These are phyloP conservation scores for Heterocephalus glaber DNA, from an alignment of 2,113 vertebrate genomes.

Conservation along the genomic window DNA sequence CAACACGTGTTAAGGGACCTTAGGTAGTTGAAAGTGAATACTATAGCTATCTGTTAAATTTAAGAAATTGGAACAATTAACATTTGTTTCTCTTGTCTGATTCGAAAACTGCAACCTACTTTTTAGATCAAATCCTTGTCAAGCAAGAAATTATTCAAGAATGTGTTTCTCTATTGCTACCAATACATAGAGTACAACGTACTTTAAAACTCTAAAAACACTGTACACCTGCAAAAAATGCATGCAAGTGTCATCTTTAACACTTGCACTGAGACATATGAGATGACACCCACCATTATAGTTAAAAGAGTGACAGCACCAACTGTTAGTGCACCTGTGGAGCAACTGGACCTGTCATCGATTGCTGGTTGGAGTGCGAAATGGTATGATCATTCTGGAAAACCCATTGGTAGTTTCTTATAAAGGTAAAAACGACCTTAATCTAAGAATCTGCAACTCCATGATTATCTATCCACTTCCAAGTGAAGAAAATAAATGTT, in stretches of 20 bases:
- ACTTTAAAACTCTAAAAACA: constrained; percentile 43
- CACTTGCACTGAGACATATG: not conserved
- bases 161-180: constrained; percentile 34
- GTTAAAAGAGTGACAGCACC: not conserved
- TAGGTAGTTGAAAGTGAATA: not conserved
- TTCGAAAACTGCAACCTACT: constrained; percentile 45
- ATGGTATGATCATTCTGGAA: not conserved
- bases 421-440: not conserved
- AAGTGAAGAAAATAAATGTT: not conserved
- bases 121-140: not conserved
- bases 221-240: not conserved
- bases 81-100: constrained; percentile 16
- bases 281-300: not conserved
- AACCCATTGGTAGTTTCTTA: not conserved
- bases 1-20: not conserved
- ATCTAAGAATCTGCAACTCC: not conserved
- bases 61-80: constrained; percentile 53
- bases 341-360: not conserved
- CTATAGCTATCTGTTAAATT: constrained; percentile 41
- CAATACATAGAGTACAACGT: not conserved
- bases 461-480: not conserved
- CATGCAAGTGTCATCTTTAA: constrained; percentile 16
- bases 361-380: not conserved
- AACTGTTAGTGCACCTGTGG: not conserved
- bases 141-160: constrained; percentile 48